Conservation (phyloP, 2,888 invertebrate species). For the Diarsia mendica region DNA sequence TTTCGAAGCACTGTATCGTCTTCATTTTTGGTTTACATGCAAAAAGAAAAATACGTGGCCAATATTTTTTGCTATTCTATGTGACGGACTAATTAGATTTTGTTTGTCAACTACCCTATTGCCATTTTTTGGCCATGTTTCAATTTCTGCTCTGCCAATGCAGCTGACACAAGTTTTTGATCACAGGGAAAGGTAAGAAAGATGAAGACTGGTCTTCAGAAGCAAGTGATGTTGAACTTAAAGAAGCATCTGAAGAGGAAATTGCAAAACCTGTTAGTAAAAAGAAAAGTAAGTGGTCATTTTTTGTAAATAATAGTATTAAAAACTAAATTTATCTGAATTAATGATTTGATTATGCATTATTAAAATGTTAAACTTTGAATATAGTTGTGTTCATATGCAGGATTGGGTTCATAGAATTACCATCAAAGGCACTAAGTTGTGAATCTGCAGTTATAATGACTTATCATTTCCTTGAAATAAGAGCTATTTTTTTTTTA, state of each 20-base stretch:
- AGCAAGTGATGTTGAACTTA: slow-evolving; percentile 86
- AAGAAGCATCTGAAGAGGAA: slow-evolving; percentile 85
- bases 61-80: too few species aligned
- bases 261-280: slow-evolving; percentile 83
- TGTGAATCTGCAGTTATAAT: neutral
- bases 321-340: neutral
- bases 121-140: slow-evolving; percentile 27
- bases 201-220: slow-evolving; percentile 90
- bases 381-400: neutral
- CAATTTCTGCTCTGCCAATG: slow-evolving; percentile 14
- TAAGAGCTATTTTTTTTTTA: neutral
- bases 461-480: neutral
- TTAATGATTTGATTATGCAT: neutral
- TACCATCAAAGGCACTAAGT: neutral
- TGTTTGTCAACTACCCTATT: too few species aligned
- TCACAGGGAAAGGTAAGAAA: slow-evolving; percentile 88
- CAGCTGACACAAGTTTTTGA: slow-evolving; percentile 31
- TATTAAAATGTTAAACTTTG: neutral
- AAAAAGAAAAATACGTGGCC: too few species aligned
- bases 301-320: neutral
- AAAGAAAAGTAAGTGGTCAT: slow-evolving; percentile 83
- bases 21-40: too few species aligned
- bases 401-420: neutral
- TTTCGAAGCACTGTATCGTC: too few species aligned
- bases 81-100: too few species aligned